These are phyloP conservation scores for Hemiprocne comata DNA, from an alignment of 2,113 vertebrate species.

Conservation along the genomic window DNA sequence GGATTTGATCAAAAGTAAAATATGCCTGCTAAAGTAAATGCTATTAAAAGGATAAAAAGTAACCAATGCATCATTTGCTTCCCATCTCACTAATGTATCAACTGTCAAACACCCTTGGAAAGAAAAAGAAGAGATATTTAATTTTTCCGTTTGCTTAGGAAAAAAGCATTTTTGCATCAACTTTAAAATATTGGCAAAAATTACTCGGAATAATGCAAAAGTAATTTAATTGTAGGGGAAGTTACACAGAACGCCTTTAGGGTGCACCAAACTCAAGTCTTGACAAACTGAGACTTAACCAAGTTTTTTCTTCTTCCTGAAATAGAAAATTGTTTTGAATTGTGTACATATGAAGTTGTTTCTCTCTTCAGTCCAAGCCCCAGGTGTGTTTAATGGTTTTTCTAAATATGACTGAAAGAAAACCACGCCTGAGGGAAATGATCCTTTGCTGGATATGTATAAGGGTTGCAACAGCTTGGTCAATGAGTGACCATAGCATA, in stretches of 20 bases:
- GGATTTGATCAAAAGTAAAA: neutral
- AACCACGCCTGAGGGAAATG: conserved; percentile 71
- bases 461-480: conserved; percentile 68
- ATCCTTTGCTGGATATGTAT: conserved; percentile 64
- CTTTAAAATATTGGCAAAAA: neutral
- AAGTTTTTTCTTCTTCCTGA: neutral
- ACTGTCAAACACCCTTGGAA: neutral
- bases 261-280: neutral
- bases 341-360: conserved; percentile 52
- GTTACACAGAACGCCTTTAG: neutral
- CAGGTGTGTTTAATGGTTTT: conserved; percentile 68
- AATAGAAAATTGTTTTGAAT: conserved; percentile 1
- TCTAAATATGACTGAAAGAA: conserved; percentile 75
- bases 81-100: neutral
- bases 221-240: neutral
- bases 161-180: neutral
- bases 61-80: neutral
- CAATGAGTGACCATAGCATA: conserved; percentile 75
- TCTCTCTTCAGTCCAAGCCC: conserved; percentile 49
- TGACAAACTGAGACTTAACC: neutral
- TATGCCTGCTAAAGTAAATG: neutral
- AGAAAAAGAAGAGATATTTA: neutral
- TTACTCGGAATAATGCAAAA: neutral
- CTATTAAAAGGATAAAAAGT: neutral
- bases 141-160: neutral